These are phyloP conservation scores for Pseudorhombus dupliciocellatus DNA, from an alignment of 2,113 vertebrate species.

Conservation along the genomic window DNA sequence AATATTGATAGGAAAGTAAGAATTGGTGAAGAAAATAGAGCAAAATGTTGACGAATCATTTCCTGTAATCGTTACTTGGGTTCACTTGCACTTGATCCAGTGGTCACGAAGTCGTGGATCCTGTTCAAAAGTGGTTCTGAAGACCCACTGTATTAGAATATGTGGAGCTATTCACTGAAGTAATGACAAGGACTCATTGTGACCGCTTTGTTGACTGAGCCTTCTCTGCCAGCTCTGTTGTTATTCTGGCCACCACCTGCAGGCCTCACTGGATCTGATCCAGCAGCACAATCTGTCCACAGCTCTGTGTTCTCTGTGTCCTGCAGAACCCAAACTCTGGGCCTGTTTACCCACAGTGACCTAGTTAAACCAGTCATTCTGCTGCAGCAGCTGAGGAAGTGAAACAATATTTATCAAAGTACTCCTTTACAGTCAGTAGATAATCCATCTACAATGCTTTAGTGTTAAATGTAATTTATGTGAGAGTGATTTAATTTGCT, in stretches of 20 bases:
- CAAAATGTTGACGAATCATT: too few relatives aligned
- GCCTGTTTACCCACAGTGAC: neutral
- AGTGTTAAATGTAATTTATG: too few relatives aligned
- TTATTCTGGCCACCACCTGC: conserved; percentile 61
- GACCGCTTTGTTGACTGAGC: neutral
- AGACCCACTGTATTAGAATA: neutral
- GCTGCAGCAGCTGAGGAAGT: too few relatives aligned
- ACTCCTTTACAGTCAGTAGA: neutral
- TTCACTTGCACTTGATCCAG: too few relatives aligned
- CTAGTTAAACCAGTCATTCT: too few relatives aligned
- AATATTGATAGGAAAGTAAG: neutral
- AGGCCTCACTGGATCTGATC: conserved; percentile 34
- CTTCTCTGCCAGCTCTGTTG: conserved; percentile 22
- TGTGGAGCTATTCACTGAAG: neutral
- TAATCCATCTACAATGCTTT: too few relatives aligned
- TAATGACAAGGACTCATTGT: neutral
- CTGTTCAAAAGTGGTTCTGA: too few relatives aligned
- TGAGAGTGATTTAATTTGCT: too few relatives aligned
- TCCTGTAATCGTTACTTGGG: too few relatives aligned
- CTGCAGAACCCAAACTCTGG: neutral
- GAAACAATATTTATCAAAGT: too few relatives aligned
- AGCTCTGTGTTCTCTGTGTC: conserved; percentile 1
- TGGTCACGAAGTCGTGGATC: too few relatives aligned
- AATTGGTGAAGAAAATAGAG: too few relatives aligned
- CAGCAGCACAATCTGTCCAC: conserved; percentile 58